phyloP scores from a whole-genome alignment of 2,888 invertebrate genomes.

The Portevinia maculata region DNA sequence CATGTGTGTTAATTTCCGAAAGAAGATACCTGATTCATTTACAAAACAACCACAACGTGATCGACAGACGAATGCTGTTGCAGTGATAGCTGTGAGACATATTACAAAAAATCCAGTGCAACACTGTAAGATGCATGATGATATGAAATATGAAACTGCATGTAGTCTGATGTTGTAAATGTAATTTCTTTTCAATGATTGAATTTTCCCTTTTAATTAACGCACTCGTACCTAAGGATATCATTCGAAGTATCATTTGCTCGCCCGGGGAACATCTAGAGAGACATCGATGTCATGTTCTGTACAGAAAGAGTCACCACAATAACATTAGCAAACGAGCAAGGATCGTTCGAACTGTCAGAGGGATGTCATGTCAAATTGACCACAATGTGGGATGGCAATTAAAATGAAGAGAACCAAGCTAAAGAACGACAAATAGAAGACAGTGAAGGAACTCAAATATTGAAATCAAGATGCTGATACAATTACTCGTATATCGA shows the following conservation, averaged over 20 bases:
- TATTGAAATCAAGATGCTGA: neutral
- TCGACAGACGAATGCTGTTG: slow-evolving; percentile 51
- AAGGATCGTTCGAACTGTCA: slow-evolving; percentile 50
- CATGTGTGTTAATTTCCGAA: slow-evolving; percentile 23
- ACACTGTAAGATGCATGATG: slow-evolving; percentile 17
- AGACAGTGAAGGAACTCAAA: no score
- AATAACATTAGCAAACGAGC: slow-evolving; percentile 33
- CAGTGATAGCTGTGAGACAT: slow-evolving; percentile 47
- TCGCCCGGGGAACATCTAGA: neutral
- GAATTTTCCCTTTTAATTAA: slow-evolving; percentile 59
- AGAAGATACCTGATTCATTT: slow-evolving; percentile 18
- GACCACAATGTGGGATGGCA: slow-evolving; percentile 68
- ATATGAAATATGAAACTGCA: slow-evolving; percentile 66
- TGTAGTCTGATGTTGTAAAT: slow-evolving; percentile 34
- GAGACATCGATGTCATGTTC: slow-evolving; percentile 56
- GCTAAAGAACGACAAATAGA: neutral
- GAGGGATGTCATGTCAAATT: slow-evolving; percentile 51
- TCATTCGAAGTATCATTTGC: slow-evolving; percentile 41
- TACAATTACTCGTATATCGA: neutral
- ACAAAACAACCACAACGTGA: slow-evolving; percentile 56
- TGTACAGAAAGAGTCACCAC: slow-evolving; percentile 34
- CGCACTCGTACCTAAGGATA: slow-evolving; percentile 5
- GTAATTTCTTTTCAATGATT: slow-evolving; percentile 32
- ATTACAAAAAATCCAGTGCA: slow-evolving; percentile 38
- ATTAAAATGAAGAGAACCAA: slow-evolving; percentile 49